A percentile compares a stretch with the other conserved stretches of the same genome.
Conservation (phyloP, 2,797 vertebrate species). For the Thamnophis elegans region DNA sequence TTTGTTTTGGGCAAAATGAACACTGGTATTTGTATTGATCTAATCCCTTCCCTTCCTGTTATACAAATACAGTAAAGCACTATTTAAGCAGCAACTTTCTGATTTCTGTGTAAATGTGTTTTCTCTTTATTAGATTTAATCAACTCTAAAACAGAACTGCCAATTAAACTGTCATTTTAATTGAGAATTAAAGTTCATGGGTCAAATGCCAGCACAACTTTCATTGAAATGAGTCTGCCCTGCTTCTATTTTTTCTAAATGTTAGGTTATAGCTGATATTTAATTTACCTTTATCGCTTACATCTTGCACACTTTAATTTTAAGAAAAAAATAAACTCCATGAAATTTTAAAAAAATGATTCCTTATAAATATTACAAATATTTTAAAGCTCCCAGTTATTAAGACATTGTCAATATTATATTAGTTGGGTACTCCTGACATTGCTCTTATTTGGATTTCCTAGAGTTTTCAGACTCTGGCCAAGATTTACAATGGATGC, state of each 20-base stretch:
- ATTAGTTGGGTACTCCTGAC: neutral
- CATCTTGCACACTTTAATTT: constrained; percentile 17
- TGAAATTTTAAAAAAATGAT: neutral
- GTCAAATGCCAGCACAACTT: constrained; percentile 48
- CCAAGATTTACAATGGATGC: neutral
- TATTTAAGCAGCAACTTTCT: constrained; percentile 14
- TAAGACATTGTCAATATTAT: constrained; percentile 18
- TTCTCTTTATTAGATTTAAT: constrained; percentile 62
- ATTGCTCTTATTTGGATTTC: neutral
- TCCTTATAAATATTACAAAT: neutral
- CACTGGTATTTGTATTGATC: neutral
- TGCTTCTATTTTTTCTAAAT: constrained; percentile 37
- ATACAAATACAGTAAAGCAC: constrained; percentile 17
- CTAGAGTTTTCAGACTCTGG: neutral
- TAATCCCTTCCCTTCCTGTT: constrained; percentile 22
- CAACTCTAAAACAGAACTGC: constrained; percentile 44
- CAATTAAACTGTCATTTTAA: constrained; percentile 63
- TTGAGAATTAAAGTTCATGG: constrained; percentile 44
- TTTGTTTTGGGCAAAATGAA: neutral
- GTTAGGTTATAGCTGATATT: constrained; percentile 24
- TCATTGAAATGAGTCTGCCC: constrained; percentile 53
- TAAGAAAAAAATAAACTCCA: constrained; percentile 16
- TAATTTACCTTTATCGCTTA: constrained; percentile 23
- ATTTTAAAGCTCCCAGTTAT: neutral
- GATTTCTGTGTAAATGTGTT: constrained; percentile 41